Evolutionary conservation across 1,140 invertebrate species (phyloP).

Genomic region (Trichonephila clavipes): DNA sequence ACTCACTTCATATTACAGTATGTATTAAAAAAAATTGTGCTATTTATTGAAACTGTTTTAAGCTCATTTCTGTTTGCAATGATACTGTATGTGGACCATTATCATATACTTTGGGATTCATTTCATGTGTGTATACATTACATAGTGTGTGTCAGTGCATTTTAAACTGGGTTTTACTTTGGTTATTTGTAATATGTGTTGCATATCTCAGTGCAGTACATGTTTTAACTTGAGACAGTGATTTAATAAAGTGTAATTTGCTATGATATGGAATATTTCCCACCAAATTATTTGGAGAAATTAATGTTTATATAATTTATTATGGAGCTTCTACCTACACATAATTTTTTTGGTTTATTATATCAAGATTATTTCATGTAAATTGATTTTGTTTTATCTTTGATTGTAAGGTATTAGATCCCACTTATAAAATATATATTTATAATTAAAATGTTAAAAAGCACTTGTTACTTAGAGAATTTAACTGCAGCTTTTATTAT

Average conservation of each 20-base stretch:
- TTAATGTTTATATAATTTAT: neutral
- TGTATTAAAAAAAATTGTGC: slow-evolving; percentile 5
- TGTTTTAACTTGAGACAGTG: neutral
- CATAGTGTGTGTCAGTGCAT: neutral
- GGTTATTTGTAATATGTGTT: slow-evolving; percentile 28
- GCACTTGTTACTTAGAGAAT: slow-evolving; percentile 9
- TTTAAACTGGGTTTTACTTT: slow-evolving; percentile 31
- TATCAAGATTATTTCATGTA: too few species aligned
- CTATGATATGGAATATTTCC: neutral
- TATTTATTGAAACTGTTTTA: slow-evolving; percentile 52
- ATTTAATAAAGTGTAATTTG: neutral
- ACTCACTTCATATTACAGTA: slow-evolving; percentile 11
- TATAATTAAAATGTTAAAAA: neutral
- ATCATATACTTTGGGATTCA: neutral
- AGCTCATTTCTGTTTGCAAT: slow-evolving; percentile 40
- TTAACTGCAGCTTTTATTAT: neutral
- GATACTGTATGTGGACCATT: neutral
- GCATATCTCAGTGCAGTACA: neutral
- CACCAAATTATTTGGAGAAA: neutral
- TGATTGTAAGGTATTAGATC: too few species aligned
- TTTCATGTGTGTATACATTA: slow-evolving; percentile 24
- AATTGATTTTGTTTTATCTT: too few species aligned
- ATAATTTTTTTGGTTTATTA: neutral
- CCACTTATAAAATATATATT: neutral
- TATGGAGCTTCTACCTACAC: too few species aligned